Base-by-base conservation (phyloP, 2,888 invertebrate species). In the Heliconius cydno region DNA sequence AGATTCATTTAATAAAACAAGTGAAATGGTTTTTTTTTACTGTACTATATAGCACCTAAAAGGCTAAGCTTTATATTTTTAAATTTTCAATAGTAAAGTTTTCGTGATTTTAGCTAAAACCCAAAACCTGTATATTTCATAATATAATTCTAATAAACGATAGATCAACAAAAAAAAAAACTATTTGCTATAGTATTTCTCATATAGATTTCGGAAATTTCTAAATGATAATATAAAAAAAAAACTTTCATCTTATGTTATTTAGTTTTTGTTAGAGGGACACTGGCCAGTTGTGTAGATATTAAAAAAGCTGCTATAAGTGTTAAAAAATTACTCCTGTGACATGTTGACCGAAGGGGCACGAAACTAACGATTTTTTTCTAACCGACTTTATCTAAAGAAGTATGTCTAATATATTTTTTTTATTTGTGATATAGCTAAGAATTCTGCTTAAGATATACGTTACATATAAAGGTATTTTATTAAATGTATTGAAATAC, bases 151-250 rank as follows among this genome's bases (percentile, higher is more conserved):
- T 5, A 94, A 28, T 65, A 34, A 57, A 57, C 34, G 22, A 73
- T 6, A 34, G 9, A 38, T 1, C 19, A 41, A 63, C 63, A 60
- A 10, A n/a, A 65, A n/a, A 28, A 25, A 63, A 41, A 86, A 96
- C 97, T 98, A 41, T 98, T 98, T 3, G 95, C 95, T 15, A 97
- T 97, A 80, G 72, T 73, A 70, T 72, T 63, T 73, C 76, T 46
- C 12, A 60, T 66, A 60, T 78, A 34, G 71, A 77, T 60, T 76
- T 77, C 34, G 41, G 65, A 79, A 74, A 80, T 84, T 81, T 81
- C 84, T 85, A 88, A 86, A 87, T 86, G 87, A 87, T 85, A 84
- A 82, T 85, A 6, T 41, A 41, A 6, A 7, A 41, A 34, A 87
- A 87, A 85, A 84, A 77, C 63, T 30, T 80, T 70, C 68, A 83